Percentiles rank a stretch among this genome's conserved stretches.
Evolutionary conservation across 2,797 vertebrate genomes (phyloP).

Genomic region (Acrossocheilus wenchowensis): DNA sequence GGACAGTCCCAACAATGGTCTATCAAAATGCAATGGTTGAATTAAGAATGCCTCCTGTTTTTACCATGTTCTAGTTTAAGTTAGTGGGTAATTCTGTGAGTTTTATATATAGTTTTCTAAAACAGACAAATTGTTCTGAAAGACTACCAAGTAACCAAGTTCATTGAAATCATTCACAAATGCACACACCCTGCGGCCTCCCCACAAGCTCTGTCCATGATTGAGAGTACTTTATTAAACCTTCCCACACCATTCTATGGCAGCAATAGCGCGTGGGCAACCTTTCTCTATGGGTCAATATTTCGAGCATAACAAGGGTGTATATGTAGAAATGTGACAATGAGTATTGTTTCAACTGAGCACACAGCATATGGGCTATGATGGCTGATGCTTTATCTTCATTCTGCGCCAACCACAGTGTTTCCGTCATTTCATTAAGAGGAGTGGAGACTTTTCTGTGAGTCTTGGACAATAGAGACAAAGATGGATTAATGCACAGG

Average conservation of each 20-base stretch:
- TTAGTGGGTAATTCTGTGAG: not conserved
- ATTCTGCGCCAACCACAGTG: conserved; percentile 15
- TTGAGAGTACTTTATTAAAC: conserved; percentile 56
- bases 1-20: not conserved
- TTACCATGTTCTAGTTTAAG: not conserved
- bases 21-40: not conserved
- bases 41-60: not conserved
- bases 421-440: conserved; percentile 43
- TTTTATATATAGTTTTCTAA: not conserved
- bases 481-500: conserved; percentile 11
- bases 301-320: conserved; percentile 41
- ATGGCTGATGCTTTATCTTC: conserved; percentile 27
- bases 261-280: conserved; percentile 45
- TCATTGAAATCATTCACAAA: not conserved
- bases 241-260: conserved; percentile 19
- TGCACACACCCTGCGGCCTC: not conserved
- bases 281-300: conserved; percentile 49
- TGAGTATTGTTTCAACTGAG: conserved; percentile 42
- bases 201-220: conserved; percentile 22
- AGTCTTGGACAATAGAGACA: conserved; percentile 11
- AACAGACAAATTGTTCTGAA: not conserved
- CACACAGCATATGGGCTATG: conserved; percentile 19
- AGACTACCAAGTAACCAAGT: not conserved
- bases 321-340: conserved; percentile 49
- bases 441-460: conserved; percentile 4